Conservation (phyloP, 2,113 vertebrate species). For the Ploceus nigricollis region DNA sequence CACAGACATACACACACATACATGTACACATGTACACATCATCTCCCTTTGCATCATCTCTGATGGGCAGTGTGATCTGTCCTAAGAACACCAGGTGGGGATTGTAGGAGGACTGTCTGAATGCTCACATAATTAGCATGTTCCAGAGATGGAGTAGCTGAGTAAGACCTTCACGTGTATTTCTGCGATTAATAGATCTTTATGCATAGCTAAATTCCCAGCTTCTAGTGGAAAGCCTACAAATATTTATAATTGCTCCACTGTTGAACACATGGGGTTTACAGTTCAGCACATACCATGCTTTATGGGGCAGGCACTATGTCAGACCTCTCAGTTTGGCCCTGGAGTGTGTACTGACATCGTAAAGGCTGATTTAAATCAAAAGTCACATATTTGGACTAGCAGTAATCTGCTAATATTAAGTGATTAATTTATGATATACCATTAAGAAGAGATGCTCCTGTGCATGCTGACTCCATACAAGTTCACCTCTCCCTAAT, state of each 20-base stretch:
- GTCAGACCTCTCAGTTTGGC: neutral
- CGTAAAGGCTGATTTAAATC: neutral
- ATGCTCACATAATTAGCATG: rapidly evolving
- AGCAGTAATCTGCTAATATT: neutral
- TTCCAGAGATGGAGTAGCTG: neutral
- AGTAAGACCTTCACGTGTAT: neutral
- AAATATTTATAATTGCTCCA: neutral
- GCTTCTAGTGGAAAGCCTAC: neutral
- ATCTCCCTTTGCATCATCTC: neutral
- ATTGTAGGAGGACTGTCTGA: neutral
- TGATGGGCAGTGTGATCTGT: neutral
- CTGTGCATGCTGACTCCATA: neutral
- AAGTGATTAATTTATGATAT: neutral
- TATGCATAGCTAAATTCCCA: neutral
- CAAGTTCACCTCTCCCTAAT: neutral
- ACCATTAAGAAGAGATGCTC: neutral
- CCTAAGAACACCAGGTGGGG: too few relatives aligned
- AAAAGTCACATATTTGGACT: neutral
- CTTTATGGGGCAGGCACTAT: neutral
- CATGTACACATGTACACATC: neutral
- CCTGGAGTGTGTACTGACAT: neutral
- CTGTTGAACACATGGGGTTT: neutral
- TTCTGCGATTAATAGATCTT: neutral
- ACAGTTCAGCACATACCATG: neutral
- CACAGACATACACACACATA: too few relatives aligned